phyloP scores from a whole-genome alignment of 2,113 vertebrate genomes.

The Crotalus horridus region DNA sequence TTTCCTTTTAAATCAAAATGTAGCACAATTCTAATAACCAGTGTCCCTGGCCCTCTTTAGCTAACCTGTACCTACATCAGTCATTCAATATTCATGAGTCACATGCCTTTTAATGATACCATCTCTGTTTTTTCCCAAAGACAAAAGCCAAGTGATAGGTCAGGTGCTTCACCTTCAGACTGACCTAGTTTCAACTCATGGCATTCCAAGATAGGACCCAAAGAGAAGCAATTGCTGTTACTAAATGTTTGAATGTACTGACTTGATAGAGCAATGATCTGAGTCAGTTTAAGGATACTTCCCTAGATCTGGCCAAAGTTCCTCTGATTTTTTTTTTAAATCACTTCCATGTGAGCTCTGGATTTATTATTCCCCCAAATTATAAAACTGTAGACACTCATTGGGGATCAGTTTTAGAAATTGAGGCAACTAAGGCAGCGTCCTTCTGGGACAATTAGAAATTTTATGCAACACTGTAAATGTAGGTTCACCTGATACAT shows the following conservation, averaged over 20 bases:
- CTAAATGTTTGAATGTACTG: neutral
- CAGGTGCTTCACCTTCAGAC: neutral
- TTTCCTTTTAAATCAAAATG: neutral
- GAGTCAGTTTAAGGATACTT: neutral
- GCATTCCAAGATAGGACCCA: neutral
- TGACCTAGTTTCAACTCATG: neutral
- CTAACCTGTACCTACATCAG: neutral
- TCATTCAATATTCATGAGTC: neutral
- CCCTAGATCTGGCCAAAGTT: neutral
- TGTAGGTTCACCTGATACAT: accelerated
- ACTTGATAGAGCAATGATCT: neutral
- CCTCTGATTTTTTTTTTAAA: neutral
- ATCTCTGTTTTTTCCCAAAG: neutral
- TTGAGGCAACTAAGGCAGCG: neutral
- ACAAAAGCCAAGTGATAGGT: neutral
- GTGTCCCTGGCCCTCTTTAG: neutral
- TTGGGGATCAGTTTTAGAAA: neutral
- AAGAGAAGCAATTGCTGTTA: neutral
- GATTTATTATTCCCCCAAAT: neutral
- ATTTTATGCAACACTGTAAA: accelerated
- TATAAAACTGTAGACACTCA: neutral
- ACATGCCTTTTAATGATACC: neutral
- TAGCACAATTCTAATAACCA: neutral
- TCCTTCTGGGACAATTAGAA: neutral
- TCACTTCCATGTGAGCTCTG: neutral